Base-by-base conservation (phyloP, 2,888 invertebrate genomes). In the Omphaloscelis lunosa region DNA sequence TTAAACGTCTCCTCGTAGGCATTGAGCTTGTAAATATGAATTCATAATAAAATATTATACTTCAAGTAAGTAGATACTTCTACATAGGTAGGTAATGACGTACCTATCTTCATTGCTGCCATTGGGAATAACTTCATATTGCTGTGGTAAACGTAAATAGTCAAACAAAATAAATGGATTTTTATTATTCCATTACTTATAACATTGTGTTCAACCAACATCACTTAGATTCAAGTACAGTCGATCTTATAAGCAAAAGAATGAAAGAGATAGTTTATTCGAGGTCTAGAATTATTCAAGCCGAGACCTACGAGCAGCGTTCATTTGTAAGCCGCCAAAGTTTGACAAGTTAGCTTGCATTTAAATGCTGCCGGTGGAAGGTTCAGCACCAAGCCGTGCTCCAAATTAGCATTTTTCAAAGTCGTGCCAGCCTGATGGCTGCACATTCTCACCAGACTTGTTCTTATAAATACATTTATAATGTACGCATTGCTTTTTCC, bases 321-420 rank as follows among this genome's bases (percentile, higher is more conserved):
- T 95, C 92, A 94, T 94, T 95, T 93, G 92, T 90, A 92, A 93
- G 92, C 88, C 91, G 91, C 90, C 89, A 93, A 95, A 94, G 91
- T 95, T 95, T 94, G 93, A 93, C 94, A 95, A 94, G 94, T 94
- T 91, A 89, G 93, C 92, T 92, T 94, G 94, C 93, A 94, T 95
- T 95, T 94, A 93, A 95, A 95, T 94, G 92, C 88, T 91, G 77
- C 88, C 89, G 88, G 90, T 85, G 86, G 89, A 89, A 89, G 89
- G 84, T 85, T 89, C 89, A 86, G 78, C 86, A 83, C 77, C 88
- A 84, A 88, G 87, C 82, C 91, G 88, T 90, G 89, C 89, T 89
- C 83, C 75, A 89, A 92, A 94, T 95, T 95, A 93, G 90, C 93
- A 94, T 95, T 94, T 95, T 94, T 93, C 91, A 91, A 91, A 90